Conservation (phyloP, 2,113 vertebrate species). For the Dicentrarchus labrax region DNA sequence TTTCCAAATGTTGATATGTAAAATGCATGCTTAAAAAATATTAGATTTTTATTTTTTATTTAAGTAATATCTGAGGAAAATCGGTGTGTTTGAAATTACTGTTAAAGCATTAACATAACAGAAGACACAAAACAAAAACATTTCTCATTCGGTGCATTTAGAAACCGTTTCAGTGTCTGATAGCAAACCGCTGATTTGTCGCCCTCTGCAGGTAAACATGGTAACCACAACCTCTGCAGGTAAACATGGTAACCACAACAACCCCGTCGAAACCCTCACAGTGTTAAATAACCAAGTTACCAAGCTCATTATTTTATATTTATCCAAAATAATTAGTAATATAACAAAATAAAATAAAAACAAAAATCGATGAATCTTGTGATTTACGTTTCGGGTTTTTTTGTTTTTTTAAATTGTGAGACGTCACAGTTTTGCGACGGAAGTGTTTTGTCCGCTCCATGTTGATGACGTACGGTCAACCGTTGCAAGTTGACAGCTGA, state of each 20-base stretch:
- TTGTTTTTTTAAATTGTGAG: too few species aligned
- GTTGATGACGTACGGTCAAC: slow-evolving; percentile 43
- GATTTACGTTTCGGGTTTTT: neutral
- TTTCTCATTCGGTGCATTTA: too few species aligned
- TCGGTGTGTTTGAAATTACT: too few species aligned
- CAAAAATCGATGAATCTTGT: neutral
- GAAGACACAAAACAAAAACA: neutral
- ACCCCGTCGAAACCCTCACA: neutral
- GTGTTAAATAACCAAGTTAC: neutral
- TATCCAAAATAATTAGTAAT: too few species aligned
- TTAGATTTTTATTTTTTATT: too few species aligned
- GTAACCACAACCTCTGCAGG: slow-evolving; percentile 17
- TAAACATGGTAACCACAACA: neutral
- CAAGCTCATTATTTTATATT: neutral
- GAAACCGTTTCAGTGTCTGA: too few species aligned
- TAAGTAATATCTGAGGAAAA: too few species aligned
- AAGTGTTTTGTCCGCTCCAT: slow-evolving; percentile 39
- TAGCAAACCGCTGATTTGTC: neutral
- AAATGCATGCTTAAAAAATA: too few species aligned
- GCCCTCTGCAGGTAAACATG: neutral
- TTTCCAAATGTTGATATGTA: too few species aligned
- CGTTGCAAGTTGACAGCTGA: slow-evolving; percentile 53
- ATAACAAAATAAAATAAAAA: too few species aligned
- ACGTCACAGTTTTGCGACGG: slow-evolving; percentile 69
- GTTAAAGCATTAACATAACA: neutral